phyloP scores from a whole-genome alignment of 2,113 vertebrate genomes.

The Ceyx margarethae region DNA sequence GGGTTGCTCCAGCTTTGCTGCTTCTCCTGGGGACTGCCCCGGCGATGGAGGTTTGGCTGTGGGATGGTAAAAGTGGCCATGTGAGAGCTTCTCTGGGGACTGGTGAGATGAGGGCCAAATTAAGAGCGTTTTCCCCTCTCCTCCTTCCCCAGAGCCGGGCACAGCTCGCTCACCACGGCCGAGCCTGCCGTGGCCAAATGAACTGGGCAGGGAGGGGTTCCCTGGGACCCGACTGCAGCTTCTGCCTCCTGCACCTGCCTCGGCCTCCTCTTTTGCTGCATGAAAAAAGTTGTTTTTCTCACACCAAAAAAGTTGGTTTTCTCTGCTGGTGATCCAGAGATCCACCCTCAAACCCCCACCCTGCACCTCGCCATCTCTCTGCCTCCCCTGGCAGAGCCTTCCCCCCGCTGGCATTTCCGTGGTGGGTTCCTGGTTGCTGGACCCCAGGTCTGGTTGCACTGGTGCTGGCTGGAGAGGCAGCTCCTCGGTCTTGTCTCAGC shows the following conservation, averaged over 20 bases:
- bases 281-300: neutral
- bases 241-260: neutral
- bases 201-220: neutral
- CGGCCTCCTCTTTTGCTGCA: fast-evolving
- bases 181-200: neutral
- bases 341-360: fast-evolving
- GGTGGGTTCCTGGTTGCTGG: neutral
- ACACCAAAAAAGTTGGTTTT: neutral
- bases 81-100: fast-evolving
- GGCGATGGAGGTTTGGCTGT: neutral
- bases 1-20: neutral
- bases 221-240: neutral
- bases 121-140: neutral
- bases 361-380: fast-evolving
- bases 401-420: neutral
- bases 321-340: fast-evolving
- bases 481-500: neutral
- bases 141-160: fast-evolving
- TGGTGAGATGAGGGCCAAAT: neutral
- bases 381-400: neutral
- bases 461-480: neutral
- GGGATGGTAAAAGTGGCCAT: fast-evolving
- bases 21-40: neutral
- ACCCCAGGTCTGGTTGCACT: neutral
- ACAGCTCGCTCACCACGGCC: neutral